Base-by-base conservation (phyloP, 2,888 invertebrate species). In the Zootermopsis nevadensis region DNA sequence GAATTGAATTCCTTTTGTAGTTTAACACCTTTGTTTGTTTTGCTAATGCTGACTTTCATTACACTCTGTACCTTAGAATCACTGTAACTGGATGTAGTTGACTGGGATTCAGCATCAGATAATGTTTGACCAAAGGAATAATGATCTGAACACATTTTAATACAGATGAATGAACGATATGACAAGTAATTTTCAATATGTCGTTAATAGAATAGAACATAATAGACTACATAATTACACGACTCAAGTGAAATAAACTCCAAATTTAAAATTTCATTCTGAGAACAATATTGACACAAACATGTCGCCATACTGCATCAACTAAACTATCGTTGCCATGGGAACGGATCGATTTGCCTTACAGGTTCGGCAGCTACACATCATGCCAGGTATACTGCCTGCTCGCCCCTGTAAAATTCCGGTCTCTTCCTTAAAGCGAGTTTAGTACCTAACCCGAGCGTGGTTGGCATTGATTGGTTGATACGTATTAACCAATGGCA, bases 391-490 rank as follows among this genome's bases (percentile, higher is more conserved):
- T n/a, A 7, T 27, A 48, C n/a, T n/a, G n/a, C n/a, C 53, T n/a
- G 22, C 15, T 2, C 35, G 31, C 33, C 7, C n/a, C 19, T 33
- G 24, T 24, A 2, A 33, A 30, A 24, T 8, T 31, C 33, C 8
- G 10, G n/a, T 38, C 19, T 19, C 10, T 74, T 27, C 76, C 22
- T 6, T 60, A n/a, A 27, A 74, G 60, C 82, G 82, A 82, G 82
- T 82, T 76, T 82, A 55, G 35, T 22, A 60, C 7, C 35, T 4
- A 6, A 83, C 82, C 80, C 67, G 85, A 85, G 86, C 87, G 87
- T 86, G 87, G 85, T 86, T 77, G 38, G 74, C 84, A 82, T 82
- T 85, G 82, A 87, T 87, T 87, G 86, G 87, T 42, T 48, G 72
- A 77, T 74, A 60, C 15, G 15, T 48, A 42, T 67, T 77, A 72